Percentiles rank a stretch among this genome's conserved stretches.
Conservation (phyloP, 2,888 invertebrate species). For the Lasioglossum leucozonium region DNA sequence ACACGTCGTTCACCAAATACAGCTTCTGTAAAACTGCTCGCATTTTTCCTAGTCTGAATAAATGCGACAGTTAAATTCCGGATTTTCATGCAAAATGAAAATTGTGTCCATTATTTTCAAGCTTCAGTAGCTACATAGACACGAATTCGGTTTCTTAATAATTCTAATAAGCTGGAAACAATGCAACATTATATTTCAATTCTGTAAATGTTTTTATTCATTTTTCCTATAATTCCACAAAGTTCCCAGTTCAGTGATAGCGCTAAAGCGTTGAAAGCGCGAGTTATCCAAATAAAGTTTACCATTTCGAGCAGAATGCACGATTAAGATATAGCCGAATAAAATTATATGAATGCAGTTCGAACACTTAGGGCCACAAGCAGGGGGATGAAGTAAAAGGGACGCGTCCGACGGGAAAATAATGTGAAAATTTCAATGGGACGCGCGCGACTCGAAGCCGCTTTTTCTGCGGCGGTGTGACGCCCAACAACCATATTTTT, state of each 20-base stretch:
- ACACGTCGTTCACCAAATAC: neutral
- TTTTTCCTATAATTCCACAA: neutral
- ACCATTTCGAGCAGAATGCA: neutral
- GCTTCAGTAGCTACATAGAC: neutral
- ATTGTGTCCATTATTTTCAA: neutral
- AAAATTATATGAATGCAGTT: neutral
- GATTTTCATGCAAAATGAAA: neutral
- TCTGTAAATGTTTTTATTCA: neutral
- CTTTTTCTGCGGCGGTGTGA: conserved; percentile 23
- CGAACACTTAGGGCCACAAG: neutral
- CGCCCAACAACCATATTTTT: conserved; percentile 42
- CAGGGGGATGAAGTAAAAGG: neutral
- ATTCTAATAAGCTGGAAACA: neutral
- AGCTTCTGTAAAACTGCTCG: neutral
- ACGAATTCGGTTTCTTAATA: neutral
- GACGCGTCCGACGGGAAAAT: neutral
- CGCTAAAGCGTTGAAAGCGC: neutral
- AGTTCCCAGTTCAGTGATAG: neutral
- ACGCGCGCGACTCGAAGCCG: neutral
- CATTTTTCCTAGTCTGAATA: neutral
- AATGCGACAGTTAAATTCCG: neutral
- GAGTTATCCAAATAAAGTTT: neutral
- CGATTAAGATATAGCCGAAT: neutral
- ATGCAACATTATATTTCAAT: neutral
- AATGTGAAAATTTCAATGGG: neutral